Base-by-base conservation (phyloP, 2,797 vertebrate species). In the Adrianichthys oophorus region DNA sequence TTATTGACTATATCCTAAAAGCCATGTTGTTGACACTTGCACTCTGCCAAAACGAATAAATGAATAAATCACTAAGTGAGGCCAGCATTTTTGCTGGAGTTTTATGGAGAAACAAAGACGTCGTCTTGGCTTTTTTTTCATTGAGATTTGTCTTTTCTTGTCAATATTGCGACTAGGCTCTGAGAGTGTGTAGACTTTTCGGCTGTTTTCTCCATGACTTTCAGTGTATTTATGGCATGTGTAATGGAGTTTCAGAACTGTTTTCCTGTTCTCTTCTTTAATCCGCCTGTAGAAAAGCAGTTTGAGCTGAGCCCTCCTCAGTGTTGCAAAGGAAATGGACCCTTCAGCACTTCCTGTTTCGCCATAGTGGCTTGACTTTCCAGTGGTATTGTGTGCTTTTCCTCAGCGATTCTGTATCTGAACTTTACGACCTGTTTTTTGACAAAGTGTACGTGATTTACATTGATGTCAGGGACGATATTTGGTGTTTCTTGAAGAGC, bases 391-490 rank as follows among this genome's bases (percentile, higher is more conserved):
- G 59, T 89, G 87, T 87, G 79, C 82, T 90, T 89, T 82, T 86
- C 83, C 84, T 88, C 79, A 68, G 88, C 90, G 86, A 85, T 87
- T 84, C 74, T 85, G 84, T 88, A 87, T 83, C 79, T 87, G 78
- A 82, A 83, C 72, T 79, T 78, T 82, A 60, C 79, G 74, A 74
- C 70, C 56, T 83, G 76, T 87, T 85, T 57, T 76, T 79, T 80
- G 83, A 85, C 83, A 82, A 82, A 74, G 83, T 91, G 88, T 91
- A 78, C 88, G 84, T 88, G 79, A 86, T 90, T 91, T 84, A 89
- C 87, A 89, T 87, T 78, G 78, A 85, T 88, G 88, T 91, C 90
- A 91, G 91, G 91, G 89, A 91, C 77, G 79, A 74, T 86, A 78
- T 84, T 79, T 84, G 76, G 71, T 85, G 79, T 86, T 80, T 90